Conservation (phyloP, 2,113 vertebrate species). For the Rhea pennata region DNA sequence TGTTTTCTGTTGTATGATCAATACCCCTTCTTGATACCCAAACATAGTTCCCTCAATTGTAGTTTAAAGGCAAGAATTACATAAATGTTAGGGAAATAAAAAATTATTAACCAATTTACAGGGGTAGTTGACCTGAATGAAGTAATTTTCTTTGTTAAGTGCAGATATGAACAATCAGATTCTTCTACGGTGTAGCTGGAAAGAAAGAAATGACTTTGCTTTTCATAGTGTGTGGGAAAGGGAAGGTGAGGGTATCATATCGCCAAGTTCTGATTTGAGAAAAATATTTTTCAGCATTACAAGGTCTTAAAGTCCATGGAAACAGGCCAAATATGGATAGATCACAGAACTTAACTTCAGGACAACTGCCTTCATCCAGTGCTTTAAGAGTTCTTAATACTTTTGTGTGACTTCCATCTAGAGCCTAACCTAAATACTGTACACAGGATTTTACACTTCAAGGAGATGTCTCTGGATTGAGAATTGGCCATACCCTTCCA, state of each 20-base stretch:
- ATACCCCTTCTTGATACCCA: background rate
- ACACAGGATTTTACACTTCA: background rate
- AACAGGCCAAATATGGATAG: background rate
- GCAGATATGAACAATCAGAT: background rate
- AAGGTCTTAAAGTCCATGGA: background rate
- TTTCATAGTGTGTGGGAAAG: background rate
- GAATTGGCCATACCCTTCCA: background rate
- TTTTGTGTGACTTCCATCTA: background rate
- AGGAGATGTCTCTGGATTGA: background rate
- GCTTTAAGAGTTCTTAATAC: background rate
- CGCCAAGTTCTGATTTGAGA: background rate
- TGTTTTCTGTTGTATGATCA: constrained; percentile 28
- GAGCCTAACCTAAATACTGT: background rate
- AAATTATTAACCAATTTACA: background rate
- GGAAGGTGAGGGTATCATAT: background rate
- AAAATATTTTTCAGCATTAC: background rate
- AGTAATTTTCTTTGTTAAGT: background rate
- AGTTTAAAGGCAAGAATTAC: background rate
- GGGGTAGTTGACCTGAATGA: background rate
- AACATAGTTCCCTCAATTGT: background rate
- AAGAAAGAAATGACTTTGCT: background rate
- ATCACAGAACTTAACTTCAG: background rate
- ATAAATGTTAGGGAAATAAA: background rate
- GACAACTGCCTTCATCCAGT: background rate
- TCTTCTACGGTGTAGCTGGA: background rate